Evolutionary conservation across 2,797 vertebrate species (phyloP).

Genomic region (Rhabdomys pumilio): DNA sequence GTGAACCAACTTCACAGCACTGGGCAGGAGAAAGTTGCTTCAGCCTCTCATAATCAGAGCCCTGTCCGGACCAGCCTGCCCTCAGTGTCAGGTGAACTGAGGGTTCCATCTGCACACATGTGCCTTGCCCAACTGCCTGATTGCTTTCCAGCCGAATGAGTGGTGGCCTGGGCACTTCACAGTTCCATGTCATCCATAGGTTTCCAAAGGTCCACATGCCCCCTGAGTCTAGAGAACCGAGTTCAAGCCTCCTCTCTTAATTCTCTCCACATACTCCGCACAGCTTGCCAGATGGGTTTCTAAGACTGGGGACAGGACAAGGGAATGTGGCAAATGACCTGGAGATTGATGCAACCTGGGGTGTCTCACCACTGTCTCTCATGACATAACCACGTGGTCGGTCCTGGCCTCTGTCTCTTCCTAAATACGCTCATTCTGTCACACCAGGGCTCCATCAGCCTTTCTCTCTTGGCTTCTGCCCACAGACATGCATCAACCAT

Average conservation of each 20-base stretch:
- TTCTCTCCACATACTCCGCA: slow-evolving; percentile 18
- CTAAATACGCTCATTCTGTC: neutral
- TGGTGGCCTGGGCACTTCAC: neutral
- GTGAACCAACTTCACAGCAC: slow-evolving; percentile 66
- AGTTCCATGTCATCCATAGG: neutral
- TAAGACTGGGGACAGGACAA: neutral
- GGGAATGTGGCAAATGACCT: neutral
- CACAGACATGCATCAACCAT: neutral
- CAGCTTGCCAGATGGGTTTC: slow-evolving; percentile 40
- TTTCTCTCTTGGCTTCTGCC: slow-evolving; percentile 47
- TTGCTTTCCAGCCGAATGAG: neutral
- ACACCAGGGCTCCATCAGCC: neutral
- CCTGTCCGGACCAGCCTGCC: neutral
- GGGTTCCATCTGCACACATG: neutral
- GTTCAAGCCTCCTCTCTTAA: slow-evolving; percentile 20
- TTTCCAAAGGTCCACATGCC: slow-evolving; percentile 1
- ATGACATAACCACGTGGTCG: neutral
- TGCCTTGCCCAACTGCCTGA: neutral
- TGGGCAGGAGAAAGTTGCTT: slow-evolving; percentile 7
- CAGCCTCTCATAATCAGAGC: neutral
- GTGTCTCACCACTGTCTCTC: slow-evolving; percentile 21
- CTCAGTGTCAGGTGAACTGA: neutral
- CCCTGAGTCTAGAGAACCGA: slow-evolving; percentile 23
- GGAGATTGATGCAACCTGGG: neutral
- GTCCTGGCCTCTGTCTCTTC: neutral